Evolutionary conservation across 2,888 invertebrate genomes (phyloP), one percentile per base, ranked within the genome.

Genomic region (Diogma glabrata): DNA sequence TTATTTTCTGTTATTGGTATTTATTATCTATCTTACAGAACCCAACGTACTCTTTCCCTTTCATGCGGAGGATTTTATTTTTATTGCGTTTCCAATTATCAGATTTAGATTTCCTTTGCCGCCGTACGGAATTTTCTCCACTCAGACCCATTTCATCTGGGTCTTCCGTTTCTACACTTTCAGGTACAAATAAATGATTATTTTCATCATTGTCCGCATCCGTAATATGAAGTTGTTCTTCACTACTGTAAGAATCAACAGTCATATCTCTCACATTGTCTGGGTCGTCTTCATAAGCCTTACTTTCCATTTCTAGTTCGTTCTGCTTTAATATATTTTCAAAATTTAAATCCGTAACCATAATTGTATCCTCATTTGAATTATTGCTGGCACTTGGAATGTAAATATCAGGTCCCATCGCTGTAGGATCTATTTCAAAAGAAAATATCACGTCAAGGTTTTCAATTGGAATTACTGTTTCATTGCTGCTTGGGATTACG

Each of bases 201-300:
- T 33, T 33, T 33, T 33, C 33, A 33, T 33, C 33, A 33, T 33
- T 33, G 33, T 33, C 4, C 10, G 33, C 14, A 33, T 33, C 4
- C 10, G 33, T 33, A 33, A 33, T 9, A 33, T 33, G 33, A 33
- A 7, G 10, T 33, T 33, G 33, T 33, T 33, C 12, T 33, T 33
- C 33, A 33, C 5, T 33, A 33, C 33, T 33, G 10, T 33, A n/a
- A 33, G 33, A 33, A 33, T 33, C 33, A 4, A 4, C 10, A 33
- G 33, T 33, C 33, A 33, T 33, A 33, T 33, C 33, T 33, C 33
- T 33, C 33, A 33, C 33, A 10, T 33, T n/a, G 33, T 33, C 33
- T 33, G 12, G 33, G 33, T n/a, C n/a, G n/a, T n/a, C n/a, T n/a
- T n/a, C n/a, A n/a, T n/a, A n/a, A n/a, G n/a, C n/a, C n/a, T n/a